Evolutionary conservation across 2,888 invertebrate species (phyloP).

Genomic region (Podabrus alpinus): DNA sequence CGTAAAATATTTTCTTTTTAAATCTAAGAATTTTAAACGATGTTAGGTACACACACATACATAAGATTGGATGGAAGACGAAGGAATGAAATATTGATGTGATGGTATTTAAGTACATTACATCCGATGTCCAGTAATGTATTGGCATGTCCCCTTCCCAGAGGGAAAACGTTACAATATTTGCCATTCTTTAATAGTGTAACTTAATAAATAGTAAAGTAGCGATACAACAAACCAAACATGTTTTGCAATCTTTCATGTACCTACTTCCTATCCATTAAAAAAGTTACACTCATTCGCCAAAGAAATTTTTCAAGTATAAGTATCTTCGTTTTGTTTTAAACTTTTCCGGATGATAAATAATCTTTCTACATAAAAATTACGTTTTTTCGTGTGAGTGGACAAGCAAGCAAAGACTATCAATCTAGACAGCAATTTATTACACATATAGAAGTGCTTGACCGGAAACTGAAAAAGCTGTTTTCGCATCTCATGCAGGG

Average conservation of each 20-base stretch:
- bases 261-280: not conserved
- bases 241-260: not conserved
- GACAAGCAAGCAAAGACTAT: conserved; percentile 27
- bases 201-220: conserved; percentile 22
- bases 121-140: conserved; percentile 43
- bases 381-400: conserved; percentile 23
- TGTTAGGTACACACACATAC: conserved; percentile 51
- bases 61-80: conserved; percentile 48
- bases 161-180: conserved; percentile 41
- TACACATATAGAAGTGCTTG: conserved; percentile 29
- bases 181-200: conserved; percentile 49
- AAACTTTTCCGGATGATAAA: conserved; percentile 5
- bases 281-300: not conserved
- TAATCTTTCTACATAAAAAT: conserved; percentile 13
- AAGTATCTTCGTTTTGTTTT: not conserved
- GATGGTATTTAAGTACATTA: conserved; percentile 52
- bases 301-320: not conserved
- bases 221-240: conserved; percentile 15
- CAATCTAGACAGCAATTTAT: conserved; percentile 27
- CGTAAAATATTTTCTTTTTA: not conserved
- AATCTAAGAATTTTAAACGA: conserved; percentile 16
- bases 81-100: conserved; percentile 53
- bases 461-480: conserved; percentile 30
- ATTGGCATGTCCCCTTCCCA: conserved; percentile 33
- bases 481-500: conserved; percentile 24